Conservation (phyloP, 2,113 vertebrate species). For the Danio rerio region DNA sequence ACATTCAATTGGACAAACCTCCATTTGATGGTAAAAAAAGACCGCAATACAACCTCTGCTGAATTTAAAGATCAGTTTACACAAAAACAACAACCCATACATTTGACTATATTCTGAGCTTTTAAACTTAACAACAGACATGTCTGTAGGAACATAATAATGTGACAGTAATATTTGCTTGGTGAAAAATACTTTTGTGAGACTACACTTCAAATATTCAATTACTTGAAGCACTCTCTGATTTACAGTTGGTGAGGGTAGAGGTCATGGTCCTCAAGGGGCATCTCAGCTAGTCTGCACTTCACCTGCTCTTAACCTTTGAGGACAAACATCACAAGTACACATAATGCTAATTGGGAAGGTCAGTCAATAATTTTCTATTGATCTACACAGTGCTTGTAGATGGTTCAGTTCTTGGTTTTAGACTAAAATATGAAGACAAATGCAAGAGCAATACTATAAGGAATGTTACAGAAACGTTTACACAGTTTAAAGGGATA, state of each 20-base stretch:
- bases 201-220: neutral
- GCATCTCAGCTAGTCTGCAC: neutral
- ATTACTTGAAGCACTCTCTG: neutral
- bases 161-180: neutral
- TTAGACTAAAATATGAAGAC: neutral
- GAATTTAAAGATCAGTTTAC: neutral
- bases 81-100: neutral
- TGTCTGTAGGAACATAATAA: neutral
- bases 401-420: neutral
- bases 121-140: neutral
- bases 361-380: slow-evolving; percentile 22
- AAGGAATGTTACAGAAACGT: neutral
- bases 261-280: slow-evolving; percentile 20
- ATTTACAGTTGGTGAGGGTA: slow-evolving; percentile 14
- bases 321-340: slow-evolving; percentile 26
- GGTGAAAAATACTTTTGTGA: neutral
- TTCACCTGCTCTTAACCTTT: slow-evolving; percentile 45
- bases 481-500: too few species aligned
- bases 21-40: neutral
- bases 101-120: neutral
- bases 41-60: neutral
- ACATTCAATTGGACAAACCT: neutral
- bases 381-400: neutral
- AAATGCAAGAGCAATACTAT: neutral
- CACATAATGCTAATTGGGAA: slow-evolving; percentile 39